These are phyloP conservation scores for Malurus alboscapulatus DNA, from an alignment of 2,113 vertebrate genomes.

Conservation along the genomic window DNA sequence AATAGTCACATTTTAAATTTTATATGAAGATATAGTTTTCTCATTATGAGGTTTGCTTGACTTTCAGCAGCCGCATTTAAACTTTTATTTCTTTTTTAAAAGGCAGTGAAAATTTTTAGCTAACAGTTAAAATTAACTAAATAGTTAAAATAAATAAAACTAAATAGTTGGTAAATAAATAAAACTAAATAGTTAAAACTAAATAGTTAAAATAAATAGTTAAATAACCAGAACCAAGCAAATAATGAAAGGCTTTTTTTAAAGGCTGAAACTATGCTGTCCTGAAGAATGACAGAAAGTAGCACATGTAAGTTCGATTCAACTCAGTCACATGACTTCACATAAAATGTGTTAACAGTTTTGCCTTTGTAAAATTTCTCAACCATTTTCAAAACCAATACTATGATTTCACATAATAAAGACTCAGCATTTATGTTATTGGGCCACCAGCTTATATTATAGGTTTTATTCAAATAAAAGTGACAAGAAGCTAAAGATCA, in stretches of 20 bases:
- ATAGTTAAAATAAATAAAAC: too few species aligned
- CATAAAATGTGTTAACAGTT: accelerated
- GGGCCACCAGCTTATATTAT: accelerated
- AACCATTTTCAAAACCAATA: background rate
- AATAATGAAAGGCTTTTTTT: background rate
- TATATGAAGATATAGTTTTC: background rate
- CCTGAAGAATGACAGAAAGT: background rate
- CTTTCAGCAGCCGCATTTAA: background rate
- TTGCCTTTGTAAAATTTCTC: background rate
- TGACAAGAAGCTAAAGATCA: background rate
- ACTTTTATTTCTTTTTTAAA: background rate
- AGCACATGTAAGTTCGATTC: background rate
- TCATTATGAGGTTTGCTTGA: background rate
- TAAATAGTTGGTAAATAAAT: too few species aligned
- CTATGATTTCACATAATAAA: background rate
- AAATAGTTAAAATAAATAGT: too few species aligned
- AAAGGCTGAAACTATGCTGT: background rate
- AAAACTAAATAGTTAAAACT: too few species aligned
- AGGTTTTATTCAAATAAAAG: background rate
- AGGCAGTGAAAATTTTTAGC: background rate
- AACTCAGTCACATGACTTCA: background rate
- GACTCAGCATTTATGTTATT: accelerated
- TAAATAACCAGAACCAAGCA: background rate
- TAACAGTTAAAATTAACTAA: background rate
- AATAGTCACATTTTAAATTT: background rate